Base-by-base conservation (phyloP, 2,797 vertebrate genomes). In the Carduelis carduelis region DNA sequence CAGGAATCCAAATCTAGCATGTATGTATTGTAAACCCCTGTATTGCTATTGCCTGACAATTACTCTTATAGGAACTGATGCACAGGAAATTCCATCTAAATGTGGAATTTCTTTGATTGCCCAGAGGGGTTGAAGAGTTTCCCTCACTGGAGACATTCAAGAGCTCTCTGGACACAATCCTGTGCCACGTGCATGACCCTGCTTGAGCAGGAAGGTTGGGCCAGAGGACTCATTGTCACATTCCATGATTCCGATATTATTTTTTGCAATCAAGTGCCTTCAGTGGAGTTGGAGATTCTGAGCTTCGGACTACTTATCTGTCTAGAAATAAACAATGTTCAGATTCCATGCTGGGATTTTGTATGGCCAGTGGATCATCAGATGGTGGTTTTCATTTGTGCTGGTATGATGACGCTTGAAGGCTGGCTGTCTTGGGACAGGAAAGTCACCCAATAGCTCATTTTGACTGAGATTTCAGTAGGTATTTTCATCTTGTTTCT, bases 351-450 rank as follows among this genome's bases (percentile, higher is more conserved):
- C 21, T 61, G 79, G 8, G 20, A 34, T 72, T 65, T 32, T 69
- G 3, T 43, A 5, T 1, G 0, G 28, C 41, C 6, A 15, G 2
- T 14, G 21, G 35, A 52, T 34, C 47, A 14, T 27, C 27, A 61
- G 14, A 14, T 34, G 12, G 4, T 5, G 2, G 1, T 53, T 68
- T 72, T 63, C 16, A 13, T 52, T 60, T 23, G 4, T 43, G 14
- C 35, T 63, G 26, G 8, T 32, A 2, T 18, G 32, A 66, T 61
- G 56, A 44, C 32, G 78, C 49, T 26, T 68, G 39, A 69, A 78
- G 12, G 21, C 14, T 64, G 26, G 2, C 28, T 78, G 5, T 69
- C 66, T 72, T 50, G 15, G 4, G 27, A 13, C 3, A 60, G 14
- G 15, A 56, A 9, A 34, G 55, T 76, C n/a, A 50, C 27, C 7